Conservation (phyloP, 2,797 vertebrate species). For the Notolabrus celidotus region DNA sequence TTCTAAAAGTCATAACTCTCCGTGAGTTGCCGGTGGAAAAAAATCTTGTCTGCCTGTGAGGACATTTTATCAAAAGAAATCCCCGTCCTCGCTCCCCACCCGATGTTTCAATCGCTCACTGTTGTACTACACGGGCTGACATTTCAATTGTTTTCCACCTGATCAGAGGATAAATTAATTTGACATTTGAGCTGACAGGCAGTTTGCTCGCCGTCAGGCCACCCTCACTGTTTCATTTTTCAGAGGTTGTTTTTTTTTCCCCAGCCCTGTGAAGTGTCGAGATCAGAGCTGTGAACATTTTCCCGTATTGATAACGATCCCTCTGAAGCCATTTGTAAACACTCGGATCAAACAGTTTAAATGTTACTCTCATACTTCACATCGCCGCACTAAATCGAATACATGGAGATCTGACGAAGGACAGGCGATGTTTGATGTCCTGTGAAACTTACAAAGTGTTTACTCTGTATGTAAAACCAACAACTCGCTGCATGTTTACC, state of each 20-base stretch:
- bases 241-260: conserved; percentile 58
- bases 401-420: neutral
- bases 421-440: neutral
- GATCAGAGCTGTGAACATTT: conserved; percentile 57
- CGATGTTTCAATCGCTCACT: conserved; percentile 43
- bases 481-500: neutral
- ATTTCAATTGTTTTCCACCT: conserved; percentile 80
- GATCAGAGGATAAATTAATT: conserved; percentile 81
- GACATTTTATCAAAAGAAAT: conserved; percentile 29
- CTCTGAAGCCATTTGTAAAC: conserved; percentile 52
- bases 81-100: neutral
- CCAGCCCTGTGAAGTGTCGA: conserved; percentile 58
- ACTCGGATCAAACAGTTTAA: conserved; percentile 33
- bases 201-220: conserved; percentile 56
- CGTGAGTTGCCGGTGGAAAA: conserved; percentile 12
- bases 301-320: conserved; percentile 47
- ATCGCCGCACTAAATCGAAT: conserved; percentile 2
- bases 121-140: conserved; percentile 68
- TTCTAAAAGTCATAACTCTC: conserved; percentile 14
- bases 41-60: conserved; percentile 5
- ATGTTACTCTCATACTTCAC: conserved; percentile 19
- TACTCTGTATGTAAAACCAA: conserved; percentile 6
- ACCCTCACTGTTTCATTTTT: conserved; percentile 62
- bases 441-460: neutral
- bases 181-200: conserved; percentile 82